Evolutionary conservation across 2,888 invertebrate genomes (phyloP).

Genomic region (Epiblema foenella): DNA sequence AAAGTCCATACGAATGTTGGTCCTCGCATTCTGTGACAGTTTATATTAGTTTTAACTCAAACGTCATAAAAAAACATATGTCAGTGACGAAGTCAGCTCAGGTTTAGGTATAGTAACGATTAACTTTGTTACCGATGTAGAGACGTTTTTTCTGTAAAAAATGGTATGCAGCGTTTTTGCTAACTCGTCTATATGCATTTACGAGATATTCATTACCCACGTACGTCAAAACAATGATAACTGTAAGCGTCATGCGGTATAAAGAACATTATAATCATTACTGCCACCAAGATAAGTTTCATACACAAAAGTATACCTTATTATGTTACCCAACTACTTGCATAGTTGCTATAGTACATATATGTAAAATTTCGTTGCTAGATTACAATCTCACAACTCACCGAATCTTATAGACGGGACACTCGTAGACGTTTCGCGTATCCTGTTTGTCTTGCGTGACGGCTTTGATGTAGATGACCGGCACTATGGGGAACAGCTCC

Average conservation of each 20-base stretch:
- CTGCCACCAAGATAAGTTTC: too few species aligned
- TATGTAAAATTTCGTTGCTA: too few species aligned
- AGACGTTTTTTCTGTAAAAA: neutral
- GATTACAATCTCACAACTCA: slow-evolving; percentile 52
- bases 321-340: too few species aligned
- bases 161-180: too few species aligned
- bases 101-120: neutral
- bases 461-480: slow-evolving; percentile 94
- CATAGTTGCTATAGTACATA: too few species aligned
- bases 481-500: slow-evolving; percentile 95
- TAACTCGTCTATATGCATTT: too few species aligned
- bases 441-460: slow-evolving; percentile 96
- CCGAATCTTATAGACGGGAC: slow-evolving; percentile 97
- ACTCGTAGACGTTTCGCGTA: slow-evolving; percentile 93
- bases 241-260: too few species aligned
- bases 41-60: neutral
- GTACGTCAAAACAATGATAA: too few species aligned
- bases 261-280: too few species aligned
- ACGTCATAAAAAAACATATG: neutral
- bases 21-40: slow-evolving; percentile 87
- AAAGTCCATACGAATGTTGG: slow-evolving; percentile 98
- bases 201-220: too few species aligned
- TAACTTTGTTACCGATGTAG: neutral
- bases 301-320: too few species aligned
- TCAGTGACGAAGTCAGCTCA: neutral